Evolutionary conservation across 1,140 invertebrate genomes (phyloP), one percentile per base, ranked within the genome.

Genomic region (Trissolcus basalis): DNA sequence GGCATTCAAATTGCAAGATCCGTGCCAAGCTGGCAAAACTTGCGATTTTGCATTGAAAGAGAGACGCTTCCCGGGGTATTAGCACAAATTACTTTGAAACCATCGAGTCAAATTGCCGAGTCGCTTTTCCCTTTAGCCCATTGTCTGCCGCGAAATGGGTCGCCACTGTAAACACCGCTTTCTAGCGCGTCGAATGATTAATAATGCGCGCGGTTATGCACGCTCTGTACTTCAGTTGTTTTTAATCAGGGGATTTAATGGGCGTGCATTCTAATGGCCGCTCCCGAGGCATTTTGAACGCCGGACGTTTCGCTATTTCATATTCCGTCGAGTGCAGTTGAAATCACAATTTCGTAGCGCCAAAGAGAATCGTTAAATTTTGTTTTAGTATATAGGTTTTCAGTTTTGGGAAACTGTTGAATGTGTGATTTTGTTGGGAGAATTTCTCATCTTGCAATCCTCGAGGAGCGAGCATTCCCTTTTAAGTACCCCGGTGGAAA

Each of bases 11-110:
- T 64, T 75, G 64, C 67, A 44, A 77, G 68, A 79, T 74, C 72
- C 55, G 71, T 80, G 81, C 80, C 80, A 82, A 82, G 71, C 65
- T 69, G 58, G 72, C 79, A 77, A 78, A 81, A 81, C 73, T 81
- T 76, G 76, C 49, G 75, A 71, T 70, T 77, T 74, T 45, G 27
- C 61, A 58, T 61, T 55, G 55, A 76, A 67, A 67, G 49, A 51
- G 55, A 51, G 43, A 67, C 47, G 59, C 39, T 65, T 76, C 53
- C 65, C 67, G 67, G 61, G 56, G 74, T 56, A 77, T 71, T 77
- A 71, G 64, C 58, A 68, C 58, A 72, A 77, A 77, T 77, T 77
- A 77, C 61, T 72, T 68, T 64, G 63, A 77, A 65, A 75, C 67
- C 68, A 77, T 72, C 75, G 75, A 68, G 68, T 72, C 68, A 77